These are phyloP conservation scores for Okamejei kenojei DNA, from an alignment of 2,797 vertebrate species.

Conservation along the genomic window DNA sequence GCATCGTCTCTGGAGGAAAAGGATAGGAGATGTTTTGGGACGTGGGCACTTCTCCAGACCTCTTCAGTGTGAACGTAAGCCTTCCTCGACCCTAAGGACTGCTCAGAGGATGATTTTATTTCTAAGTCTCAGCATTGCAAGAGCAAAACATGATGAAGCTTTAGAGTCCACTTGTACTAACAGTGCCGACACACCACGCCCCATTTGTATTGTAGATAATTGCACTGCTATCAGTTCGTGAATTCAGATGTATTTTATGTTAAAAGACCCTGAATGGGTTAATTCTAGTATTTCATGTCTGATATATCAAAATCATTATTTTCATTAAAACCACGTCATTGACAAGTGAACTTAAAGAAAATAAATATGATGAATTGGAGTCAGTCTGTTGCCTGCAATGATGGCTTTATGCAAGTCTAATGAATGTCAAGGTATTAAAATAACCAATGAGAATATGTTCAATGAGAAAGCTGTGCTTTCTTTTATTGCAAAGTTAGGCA, in stretches of 20 bases:
- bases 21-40: no score
- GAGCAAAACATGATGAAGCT: neutral
- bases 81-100: no score
- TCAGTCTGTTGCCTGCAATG: neutral
- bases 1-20: no score
- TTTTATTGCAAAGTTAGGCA: neutral
- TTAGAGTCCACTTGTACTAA: neutral
- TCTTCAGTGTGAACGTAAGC: no score
- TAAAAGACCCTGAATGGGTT: neutral
- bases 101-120: neutral
- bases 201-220: no score
- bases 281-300: neutral
- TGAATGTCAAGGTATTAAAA: no score
- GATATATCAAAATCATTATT: neutral
- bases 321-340: no score
- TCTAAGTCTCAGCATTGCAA: neutral
- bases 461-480: neutral
- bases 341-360: neutral
- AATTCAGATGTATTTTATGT: conserved; percentile 1
- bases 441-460: neutral
- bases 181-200: neutral
- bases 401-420: no score
- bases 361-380: conserved; percentile 1
- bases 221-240: neutral
- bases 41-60: no score